Evolutionary conservation across 2,888 invertebrate species (phyloP), one percentile per base, ranked within the genome.

Genomic region (Ornithoptera alexandrae): DNA sequence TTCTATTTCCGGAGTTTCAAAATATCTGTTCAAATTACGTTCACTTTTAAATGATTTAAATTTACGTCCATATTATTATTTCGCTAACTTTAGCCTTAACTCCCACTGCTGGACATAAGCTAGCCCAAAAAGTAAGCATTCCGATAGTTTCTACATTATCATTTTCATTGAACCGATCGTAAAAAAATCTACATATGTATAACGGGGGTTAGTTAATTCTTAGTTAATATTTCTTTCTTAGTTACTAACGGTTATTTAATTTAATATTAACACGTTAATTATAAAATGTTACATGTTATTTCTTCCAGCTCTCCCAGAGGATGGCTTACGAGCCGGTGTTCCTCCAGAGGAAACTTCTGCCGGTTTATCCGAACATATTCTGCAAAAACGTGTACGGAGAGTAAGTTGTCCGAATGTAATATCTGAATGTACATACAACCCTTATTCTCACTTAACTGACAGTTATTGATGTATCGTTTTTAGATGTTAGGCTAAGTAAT

Each of bases 381-480:
- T 92, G 92, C 71, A 88, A 87, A 71, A 88, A 91, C 66, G 80
- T 90, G 0, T 92, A 92, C 63, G 91, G 91, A 42, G 81, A 88
- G 92, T 92, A 75, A 85, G 90, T 85, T 39, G 10, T 39, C 39
- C 10, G 10, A 39, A 39, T 39, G 10, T 39, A 39, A 30, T 30
- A 30, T 30, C 30, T 4, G 10, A 10, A 39, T 39, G 39, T 39
- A 39, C 10, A 6, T 10, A 10, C 1, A 10, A 39, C 39, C 39
- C 10, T 60, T 56, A 39, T 64, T 69, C 20, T 10, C 18, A n/a
- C 8, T 60, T 62, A 30, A 62, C 18, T 39, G 50, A 24, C 20
- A 18, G 7, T 39, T 10, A 39, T 39, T 39, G 10, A 39, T 39
- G 39, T 39, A 39, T 10, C 39, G 39, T 1, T 39, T 39, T 0